Percentiles rank a stretch among this genome's conserved stretches.
These are phyloP conservation scores for Labeo calbasu DNA, from an alignment of 2,797 vertebrate genomes.

Conservation along the genomic window DNA sequence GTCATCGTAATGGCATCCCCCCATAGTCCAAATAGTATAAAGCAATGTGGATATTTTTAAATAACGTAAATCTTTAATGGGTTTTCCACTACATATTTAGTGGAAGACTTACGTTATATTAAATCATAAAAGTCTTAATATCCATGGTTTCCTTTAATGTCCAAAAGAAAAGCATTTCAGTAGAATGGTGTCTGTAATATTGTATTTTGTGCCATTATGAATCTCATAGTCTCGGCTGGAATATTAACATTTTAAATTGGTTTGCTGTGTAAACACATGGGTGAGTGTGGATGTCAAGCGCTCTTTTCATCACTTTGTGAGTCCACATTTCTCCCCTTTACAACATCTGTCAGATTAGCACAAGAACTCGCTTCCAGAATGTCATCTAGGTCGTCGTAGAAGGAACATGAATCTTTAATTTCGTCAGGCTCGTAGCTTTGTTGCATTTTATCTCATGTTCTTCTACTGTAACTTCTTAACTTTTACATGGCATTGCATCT, in stretches of 20 bases:
- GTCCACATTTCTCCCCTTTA: not conserved
- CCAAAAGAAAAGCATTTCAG: too few species aligned
- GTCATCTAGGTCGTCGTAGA: not conserved
- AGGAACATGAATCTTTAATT: slow-evolving; percentile 17
- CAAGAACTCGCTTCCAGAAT: not conserved
- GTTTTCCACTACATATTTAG: too few species aligned
- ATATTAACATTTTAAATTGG: not conserved
- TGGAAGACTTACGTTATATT: too few species aligned
- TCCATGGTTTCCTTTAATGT: too few species aligned
- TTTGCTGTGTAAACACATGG: not conserved
- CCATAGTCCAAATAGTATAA: too few species aligned
- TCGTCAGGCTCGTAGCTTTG: not conserved
- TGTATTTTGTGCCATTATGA: not conserved
- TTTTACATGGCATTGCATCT: not conserved
- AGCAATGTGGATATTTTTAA: too few species aligned
- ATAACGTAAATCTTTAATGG: too few species aligned
- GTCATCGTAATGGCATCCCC: too few species aligned
- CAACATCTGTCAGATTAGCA: slow-evolving; percentile 15
- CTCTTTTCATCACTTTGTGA: not conserved
- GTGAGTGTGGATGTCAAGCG: not conserved
- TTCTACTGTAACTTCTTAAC: not conserved
- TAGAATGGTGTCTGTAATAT: not conserved
- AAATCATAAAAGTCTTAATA: too few species aligned
- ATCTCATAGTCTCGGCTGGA: not conserved
- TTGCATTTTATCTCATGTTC: not conserved